Base-by-base conservation (phyloP, 2,797 vertebrate genomes). In the Setipinna tenuifilis region DNA sequence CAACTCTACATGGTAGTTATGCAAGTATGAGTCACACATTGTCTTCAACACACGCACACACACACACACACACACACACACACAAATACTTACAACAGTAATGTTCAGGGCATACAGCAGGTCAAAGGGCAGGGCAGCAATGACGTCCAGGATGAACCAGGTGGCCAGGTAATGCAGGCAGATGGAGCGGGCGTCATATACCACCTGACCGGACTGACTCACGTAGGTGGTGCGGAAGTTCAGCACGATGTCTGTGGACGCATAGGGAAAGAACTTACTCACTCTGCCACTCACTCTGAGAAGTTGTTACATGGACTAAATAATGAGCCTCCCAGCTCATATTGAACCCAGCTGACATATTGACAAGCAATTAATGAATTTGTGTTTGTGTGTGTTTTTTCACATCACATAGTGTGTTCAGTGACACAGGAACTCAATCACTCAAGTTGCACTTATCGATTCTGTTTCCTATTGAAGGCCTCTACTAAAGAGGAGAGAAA, bases 141-240 rank as follows among this genome's bases (percentile, higher is more conserved):
- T 97, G 83, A 99, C 96, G 90, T 99, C 98, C 85, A 99, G 95
- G 0, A 98, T 96, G 94, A 99, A 99, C 98, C 98, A 99, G 57
- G 98, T 99, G 89, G 97, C 96, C 91, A 96, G 94, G 23, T 99
- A 99, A 87, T 99, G 98, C 88, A 99, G 94, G 91, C 95, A 98
- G 91, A 99, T 99, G 89, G 97, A 98, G 78, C 95, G 96, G 14
- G 96, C 91, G 14, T 98, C 96, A 0, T 98, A 99, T 83, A 98
- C 95, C 83, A 99, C 98, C 92, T 99, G 98, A 85, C 98, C 98
- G 0, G 98, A 98, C 86, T 97, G 97, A 89, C 98, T 98, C 86
- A 99, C 98, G 0, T 97, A 99, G 0, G 98, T 98, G 61, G 98
- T 99, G 0, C 97, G 96, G 90, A 99, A 99, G 92, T 99, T 99